These are phyloP conservation scores for Cryptophagus acutangulus DNA, from an alignment of 2,888 invertebrate genomes.

Conservation along the genomic window DNA sequence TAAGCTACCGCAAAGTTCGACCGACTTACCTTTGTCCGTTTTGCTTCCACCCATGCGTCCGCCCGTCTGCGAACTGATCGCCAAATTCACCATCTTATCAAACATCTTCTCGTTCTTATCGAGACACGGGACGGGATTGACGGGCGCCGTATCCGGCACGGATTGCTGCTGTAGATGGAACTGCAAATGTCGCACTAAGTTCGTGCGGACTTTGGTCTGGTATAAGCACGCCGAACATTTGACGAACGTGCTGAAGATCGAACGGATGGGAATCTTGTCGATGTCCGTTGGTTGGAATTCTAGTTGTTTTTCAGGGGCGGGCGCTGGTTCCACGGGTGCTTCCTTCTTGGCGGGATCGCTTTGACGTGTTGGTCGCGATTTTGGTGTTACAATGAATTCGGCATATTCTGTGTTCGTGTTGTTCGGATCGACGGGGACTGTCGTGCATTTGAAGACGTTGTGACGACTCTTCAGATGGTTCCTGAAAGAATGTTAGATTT, in stretches of 20 bases:
- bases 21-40: slow-evolving; percentile 24
- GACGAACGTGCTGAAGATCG: slow-evolving; percentile 55
- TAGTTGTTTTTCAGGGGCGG: slow-evolving; percentile 14
- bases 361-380: slow-evolving; percentile 18
- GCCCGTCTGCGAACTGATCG: slow-evolving; percentile 58
- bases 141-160: slow-evolving; percentile 64
- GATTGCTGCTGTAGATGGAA: slow-evolving; percentile 57
- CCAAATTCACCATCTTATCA: slow-evolving; percentile 79
- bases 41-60: slow-evolving; percentile 44
- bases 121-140: slow-evolving; percentile 77
- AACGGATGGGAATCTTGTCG: slow-evolving; percentile 58
- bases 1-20: neutral
- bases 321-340: slow-evolving; percentile 4
- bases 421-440: slow-evolving; percentile 49
- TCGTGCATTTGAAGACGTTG: slow-evolving; percentile 42
- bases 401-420: slow-evolving; percentile 49
- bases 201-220: slow-evolving; percentile 60
- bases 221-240: slow-evolving; percentile 58
- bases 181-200: slow-evolving; percentile 66
- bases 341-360: slow-evolving; percentile 12
- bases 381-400: slow-evolving; percentile 50
- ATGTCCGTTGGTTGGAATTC: slow-evolving; percentile 58
- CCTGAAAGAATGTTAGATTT: slow-evolving; percentile 21
- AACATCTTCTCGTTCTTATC: slow-evolving; percentile 75
- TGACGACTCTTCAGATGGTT: slow-evolving; percentile 55